Conservation (phyloP, 2,113 vertebrate genomes). For the Sylvia atricapilla region DNA sequence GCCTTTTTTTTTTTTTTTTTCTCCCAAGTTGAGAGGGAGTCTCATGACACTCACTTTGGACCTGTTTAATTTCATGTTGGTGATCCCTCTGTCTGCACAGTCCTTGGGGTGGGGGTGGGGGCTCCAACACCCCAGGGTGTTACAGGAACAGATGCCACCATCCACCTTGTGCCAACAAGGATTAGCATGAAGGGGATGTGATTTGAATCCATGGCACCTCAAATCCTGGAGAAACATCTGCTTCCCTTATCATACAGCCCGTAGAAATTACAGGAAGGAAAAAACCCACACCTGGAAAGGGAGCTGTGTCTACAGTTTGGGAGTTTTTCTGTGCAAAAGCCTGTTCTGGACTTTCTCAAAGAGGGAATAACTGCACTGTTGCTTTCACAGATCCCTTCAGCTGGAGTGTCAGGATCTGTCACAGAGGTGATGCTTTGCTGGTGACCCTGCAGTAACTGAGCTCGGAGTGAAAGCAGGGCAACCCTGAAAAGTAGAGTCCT, state of each 20-base stretch:
- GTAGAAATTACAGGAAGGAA: not conserved
- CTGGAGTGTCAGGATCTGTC: not conserved
- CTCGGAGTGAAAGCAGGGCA: not conserved
- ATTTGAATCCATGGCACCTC: slow-evolving; percentile 45
- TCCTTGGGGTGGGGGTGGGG: not conserved
- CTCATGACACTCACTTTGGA: not conserved
- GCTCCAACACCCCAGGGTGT: slow-evolving; percentile 16
- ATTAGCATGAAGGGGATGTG: slow-evolving; percentile 55
- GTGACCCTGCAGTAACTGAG: not conserved
- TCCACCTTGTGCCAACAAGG: slow-evolving; percentile 43
- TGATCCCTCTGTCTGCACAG: not conserved
- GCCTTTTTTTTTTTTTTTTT: not conserved
- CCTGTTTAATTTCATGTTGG: not conserved
- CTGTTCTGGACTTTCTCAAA: not conserved
- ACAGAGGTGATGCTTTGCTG: not conserved
- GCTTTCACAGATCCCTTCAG: not conserved
- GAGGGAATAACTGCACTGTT: not conserved
- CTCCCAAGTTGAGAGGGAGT: not conserved
- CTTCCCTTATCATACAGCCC: not conserved
- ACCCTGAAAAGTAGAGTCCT: not conserved
- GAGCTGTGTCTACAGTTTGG: not conserved
- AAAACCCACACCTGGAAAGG: not conserved
- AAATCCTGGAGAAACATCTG: slow-evolving; percentile 45
- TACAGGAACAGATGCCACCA: slow-evolving; percentile 20
- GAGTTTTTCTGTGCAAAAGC: not conserved